Evolutionary conservation across 1,140 invertebrate species (phyloP).

Genomic region (Musca domestica): DNA sequence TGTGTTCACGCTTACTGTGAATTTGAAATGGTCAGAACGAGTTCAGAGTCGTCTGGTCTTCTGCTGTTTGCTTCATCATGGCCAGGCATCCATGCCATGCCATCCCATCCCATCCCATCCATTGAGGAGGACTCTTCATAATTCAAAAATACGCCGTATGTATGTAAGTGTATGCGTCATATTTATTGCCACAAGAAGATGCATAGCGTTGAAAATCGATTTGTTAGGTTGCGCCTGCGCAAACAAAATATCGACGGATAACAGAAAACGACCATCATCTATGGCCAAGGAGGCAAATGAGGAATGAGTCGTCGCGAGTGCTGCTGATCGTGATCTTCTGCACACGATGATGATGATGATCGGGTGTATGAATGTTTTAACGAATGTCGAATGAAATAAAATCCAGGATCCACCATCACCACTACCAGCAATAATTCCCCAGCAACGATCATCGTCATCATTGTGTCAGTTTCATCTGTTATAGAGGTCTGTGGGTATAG

Average conservation of each 20-base stretch:
- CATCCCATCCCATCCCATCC: too few species aligned
- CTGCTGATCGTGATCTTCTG: conserved; percentile 1
- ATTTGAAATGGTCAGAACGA: conserved; percentile 4
- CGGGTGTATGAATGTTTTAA: conserved; percentile 2
- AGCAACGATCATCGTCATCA: background rate
- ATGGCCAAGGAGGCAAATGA: background rate
- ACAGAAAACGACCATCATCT: conserved; percentile 28
- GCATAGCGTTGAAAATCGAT: conserved; percentile 50
- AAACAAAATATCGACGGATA: conserved; percentile 50
- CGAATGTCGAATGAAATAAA: conserved; percentile 5
- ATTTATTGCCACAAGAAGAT: conserved; percentile 8
- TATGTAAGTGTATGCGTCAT: too few species aligned
- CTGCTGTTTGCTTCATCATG: too few species aligned
- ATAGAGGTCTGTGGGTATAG: conserved; percentile 2
- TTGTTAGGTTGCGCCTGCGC: conserved; percentile 53
- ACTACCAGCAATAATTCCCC: conserved; percentile 4
- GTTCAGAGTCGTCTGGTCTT: too few species aligned
- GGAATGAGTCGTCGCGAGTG: conserved; percentile 25
- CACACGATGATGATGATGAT: background rate
- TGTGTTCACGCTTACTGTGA: conserved; percentile 21
- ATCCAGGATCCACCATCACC: background rate
- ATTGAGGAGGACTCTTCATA: too few species aligned
- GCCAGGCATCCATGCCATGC: too few species aligned
- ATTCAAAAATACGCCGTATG: too few species aligned
- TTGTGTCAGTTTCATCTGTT: background rate